Conservation (phyloP, 2,888 invertebrate species). For the Diaperis boleti region DNA sequence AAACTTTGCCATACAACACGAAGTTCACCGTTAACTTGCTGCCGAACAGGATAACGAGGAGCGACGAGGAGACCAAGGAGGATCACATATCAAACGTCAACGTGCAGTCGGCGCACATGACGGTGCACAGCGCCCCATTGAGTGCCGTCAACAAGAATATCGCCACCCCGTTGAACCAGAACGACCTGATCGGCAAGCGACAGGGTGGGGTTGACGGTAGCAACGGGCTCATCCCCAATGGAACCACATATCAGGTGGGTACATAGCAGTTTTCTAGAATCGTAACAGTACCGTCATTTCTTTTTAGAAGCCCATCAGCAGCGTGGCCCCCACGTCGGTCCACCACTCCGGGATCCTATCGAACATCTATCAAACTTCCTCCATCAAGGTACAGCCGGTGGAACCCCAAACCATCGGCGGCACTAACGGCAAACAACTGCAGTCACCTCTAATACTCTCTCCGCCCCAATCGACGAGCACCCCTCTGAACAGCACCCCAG, state of each 20-base stretch:
- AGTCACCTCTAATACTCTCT: slow-evolving; percentile 64
- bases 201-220: slow-evolving; percentile 5
- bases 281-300: background rate
- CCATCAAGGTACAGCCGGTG: slow-evolving; percentile 84
- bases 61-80: slow-evolving; percentile 54
- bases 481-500: slow-evolving; percentile 70
- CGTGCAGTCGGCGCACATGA: slow-evolving; percentile 64
- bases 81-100: slow-evolving; percentile 53
- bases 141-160: slow-evolving; percentile 75
- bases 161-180: slow-evolving; percentile 74
- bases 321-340: slow-evolving; percentile 85
- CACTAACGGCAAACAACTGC: slow-evolving; percentile 47
- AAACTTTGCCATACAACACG: slow-evolving; percentile 90
- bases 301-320: slow-evolving; percentile 84
- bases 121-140: slow-evolving; percentile 70
- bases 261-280: background rate
- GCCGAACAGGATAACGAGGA: slow-evolving; percentile 57
- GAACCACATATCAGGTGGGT: slow-evolving; percentile 45
- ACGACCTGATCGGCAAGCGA: slow-evolving; percentile 59
- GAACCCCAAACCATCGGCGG: slow-evolving; percentile 77
- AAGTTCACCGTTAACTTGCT: slow-evolving; percentile 79
- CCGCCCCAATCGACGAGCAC: slow-evolving; percentile 75
- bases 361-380: slow-evolving; percentile 84
- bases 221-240: slow-evolving; percentile 27
- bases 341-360: slow-evolving; percentile 78